Evolutionary conservation across 2,888 invertebrate species (phyloP), one percentile per base, ranked within the genome.

Genomic region (Philereme vetulata): DNA sequence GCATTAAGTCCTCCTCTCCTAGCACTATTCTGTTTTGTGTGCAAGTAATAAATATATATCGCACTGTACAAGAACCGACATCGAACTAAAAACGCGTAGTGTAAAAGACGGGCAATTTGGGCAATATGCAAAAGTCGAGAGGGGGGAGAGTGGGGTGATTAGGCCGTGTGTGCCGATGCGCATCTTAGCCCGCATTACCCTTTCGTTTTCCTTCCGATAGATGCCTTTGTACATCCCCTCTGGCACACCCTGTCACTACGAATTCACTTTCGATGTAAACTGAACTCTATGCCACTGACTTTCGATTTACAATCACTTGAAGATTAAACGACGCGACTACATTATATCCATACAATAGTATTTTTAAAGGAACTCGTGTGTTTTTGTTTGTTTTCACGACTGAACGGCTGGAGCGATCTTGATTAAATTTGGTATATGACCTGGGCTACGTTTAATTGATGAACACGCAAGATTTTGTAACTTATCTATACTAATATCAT

Each of bases 181-280:
- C 92, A 84, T 92, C 92, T 92, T 91, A 88, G 88, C 92, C 92
- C 92, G 90, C 89, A 92, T 92, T 90, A 92, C 92, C 92, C 92
- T 90, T 91, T 90, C 90, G 89, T 82, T 87, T 86, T 91, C 88
- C 91, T 90, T 91, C 92, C 91, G 91, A 90, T 91, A 90, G 84
- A 87, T 82, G 89, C 90, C 88, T 90, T 90, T 90, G 90, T 90
- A 48, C 50, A 51, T 58, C 55, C 65, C 65, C 64, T 61, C 52
- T 46, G 38, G 50, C 9, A 4, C 10, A 33, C 53, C 46, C 45
- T 42, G 42, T 49, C 58, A 56, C 55, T 42, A 7, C 4, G 34
- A 32, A 42, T 36, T 32, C n/a, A 10, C 36, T 46, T 42, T 53
- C 48, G 50, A 46, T 45, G 51, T 34, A 62, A 56, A 53, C 33